These are phyloP conservation scores for Urosaurus nigricauda DNA, from an alignment of 2,797 vertebrate species.

Conservation along the genomic window DNA sequence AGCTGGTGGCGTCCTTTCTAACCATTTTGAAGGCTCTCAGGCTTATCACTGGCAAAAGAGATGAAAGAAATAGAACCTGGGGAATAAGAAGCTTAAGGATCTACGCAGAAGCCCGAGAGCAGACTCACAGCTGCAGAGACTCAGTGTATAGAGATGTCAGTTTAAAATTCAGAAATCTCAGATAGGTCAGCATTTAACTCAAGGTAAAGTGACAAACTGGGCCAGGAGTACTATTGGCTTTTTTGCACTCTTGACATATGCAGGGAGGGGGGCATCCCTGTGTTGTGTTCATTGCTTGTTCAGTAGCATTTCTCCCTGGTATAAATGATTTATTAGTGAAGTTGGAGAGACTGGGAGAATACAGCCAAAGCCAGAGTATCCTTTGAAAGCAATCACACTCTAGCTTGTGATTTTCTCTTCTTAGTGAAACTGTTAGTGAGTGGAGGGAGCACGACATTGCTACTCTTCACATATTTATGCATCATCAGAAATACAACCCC, in stretches of 20 bases:
- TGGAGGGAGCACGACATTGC: not conserved
- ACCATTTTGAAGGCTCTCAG: not conserved
- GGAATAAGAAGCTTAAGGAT: slow-evolving; percentile 2
- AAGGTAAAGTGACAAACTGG: not conserved
- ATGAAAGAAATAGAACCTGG: not conserved
- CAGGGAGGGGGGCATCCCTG: not conserved
- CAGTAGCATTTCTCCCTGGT: not conserved
- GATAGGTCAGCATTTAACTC: not conserved
- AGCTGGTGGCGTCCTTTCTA: not conserved
- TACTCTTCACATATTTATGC: not conserved
- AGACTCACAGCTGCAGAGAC: not conserved
- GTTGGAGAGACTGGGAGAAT: too few species aligned
- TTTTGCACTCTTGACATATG: not conserved
- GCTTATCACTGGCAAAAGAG: not conserved
- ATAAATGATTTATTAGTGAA: not conserved
- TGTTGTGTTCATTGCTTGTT: not conserved
- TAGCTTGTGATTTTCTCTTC: not conserved
- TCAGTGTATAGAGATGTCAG: not conserved
- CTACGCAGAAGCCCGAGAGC: not conserved
- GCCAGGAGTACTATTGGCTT: not conserved
- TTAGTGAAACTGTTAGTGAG: not conserved
- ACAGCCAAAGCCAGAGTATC: not conserved
- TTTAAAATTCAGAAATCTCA: not conserved
- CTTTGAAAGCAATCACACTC: not conserved
- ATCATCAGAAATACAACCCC: not conserved